A percentile compares a stretch with the other conserved stretches of the same genome.
Evolutionary conservation across 2,888 invertebrate species (phyloP).

Genomic region (Drepanosiphum platanoidis): DNA sequence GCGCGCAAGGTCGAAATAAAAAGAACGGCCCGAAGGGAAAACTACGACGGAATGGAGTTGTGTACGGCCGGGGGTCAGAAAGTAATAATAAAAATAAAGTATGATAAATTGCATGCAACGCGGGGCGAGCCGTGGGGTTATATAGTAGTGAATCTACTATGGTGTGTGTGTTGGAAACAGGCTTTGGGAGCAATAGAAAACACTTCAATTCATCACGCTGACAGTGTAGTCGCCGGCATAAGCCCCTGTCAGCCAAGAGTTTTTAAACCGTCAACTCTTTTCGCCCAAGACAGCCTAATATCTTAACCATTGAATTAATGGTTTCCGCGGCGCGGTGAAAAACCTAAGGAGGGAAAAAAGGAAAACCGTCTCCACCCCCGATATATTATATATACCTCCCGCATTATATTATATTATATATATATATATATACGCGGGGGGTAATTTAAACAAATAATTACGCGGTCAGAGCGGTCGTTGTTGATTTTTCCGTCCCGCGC

Average conservation of each 20-base stretch:
- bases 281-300: conserved; percentile 54
- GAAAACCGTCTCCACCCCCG: not conserved
- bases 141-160: conserved; percentile 61
- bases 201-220: conserved; percentile 61
- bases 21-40: not conserved
- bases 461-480: not conserved
- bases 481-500: not conserved
- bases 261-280: conserved; percentile 60
- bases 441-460: conserved; percentile 22
- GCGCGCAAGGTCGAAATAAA: too few species aligned
- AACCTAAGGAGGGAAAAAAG: conserved; percentile 11
- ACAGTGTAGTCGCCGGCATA: conserved; percentile 53
- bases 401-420: too few species aligned
- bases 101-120: conserved; percentile 54
- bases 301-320: conserved; percentile 60
- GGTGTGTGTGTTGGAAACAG: conserved; percentile 59
- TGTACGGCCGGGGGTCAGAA: conserved; percentile 44
- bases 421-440: too few species aligned
- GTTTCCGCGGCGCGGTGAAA: conserved; percentile 22
- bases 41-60: not conserved
- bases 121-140: conserved; percentile 32
- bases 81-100: conserved; percentile 62
- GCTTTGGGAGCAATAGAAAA: conserved; percentile 57
- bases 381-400: conserved; percentile 24
- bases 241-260: conserved; percentile 59